phyloP scores from a whole-genome alignment of 2,113 vertebrate genomes.

The Brevimyrus niger region DNA sequence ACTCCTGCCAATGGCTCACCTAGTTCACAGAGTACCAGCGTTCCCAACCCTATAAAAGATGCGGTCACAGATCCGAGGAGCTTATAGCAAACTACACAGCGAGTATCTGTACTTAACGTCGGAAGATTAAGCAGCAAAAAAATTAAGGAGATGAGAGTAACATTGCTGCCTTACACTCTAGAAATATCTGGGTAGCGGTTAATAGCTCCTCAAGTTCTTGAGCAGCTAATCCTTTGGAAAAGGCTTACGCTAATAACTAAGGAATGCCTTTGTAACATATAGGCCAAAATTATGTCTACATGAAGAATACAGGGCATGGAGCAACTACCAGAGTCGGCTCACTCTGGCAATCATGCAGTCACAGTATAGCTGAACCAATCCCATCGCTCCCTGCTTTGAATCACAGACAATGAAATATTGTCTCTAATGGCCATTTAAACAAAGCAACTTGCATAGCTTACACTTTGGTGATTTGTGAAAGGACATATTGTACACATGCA shows the following conservation, averaged over 20 bases:
- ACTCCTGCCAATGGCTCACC: not conserved
- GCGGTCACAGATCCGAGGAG: not conserved
- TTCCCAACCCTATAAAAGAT: not conserved
- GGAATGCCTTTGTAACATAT: not conserved
- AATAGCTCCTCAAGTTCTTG: not conserved
- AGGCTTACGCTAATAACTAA: not conserved
- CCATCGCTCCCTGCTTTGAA: not conserved
- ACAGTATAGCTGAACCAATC: not conserved
- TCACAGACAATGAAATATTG: not conserved
- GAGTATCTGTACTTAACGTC: not conserved
- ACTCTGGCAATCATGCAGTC: not conserved
- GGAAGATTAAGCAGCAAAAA: not conserved
- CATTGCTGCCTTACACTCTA: not conserved
- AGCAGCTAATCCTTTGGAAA: not conserved
- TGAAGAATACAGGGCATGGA: not conserved
- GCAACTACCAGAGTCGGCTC: not conserved
- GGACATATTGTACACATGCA: not conserved
- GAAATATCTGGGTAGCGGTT: not conserved
- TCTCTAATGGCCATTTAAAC: not conserved
- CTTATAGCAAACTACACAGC: not conserved
- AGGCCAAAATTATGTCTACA: not conserved
- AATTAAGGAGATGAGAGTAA: not conserved
- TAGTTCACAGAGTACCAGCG: not conserved
- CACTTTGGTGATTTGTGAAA: not conserved
- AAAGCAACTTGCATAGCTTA: not conserved